Conservation (phyloP, 2,797 vertebrate genomes). For the Crax fasciolata region DNA sequence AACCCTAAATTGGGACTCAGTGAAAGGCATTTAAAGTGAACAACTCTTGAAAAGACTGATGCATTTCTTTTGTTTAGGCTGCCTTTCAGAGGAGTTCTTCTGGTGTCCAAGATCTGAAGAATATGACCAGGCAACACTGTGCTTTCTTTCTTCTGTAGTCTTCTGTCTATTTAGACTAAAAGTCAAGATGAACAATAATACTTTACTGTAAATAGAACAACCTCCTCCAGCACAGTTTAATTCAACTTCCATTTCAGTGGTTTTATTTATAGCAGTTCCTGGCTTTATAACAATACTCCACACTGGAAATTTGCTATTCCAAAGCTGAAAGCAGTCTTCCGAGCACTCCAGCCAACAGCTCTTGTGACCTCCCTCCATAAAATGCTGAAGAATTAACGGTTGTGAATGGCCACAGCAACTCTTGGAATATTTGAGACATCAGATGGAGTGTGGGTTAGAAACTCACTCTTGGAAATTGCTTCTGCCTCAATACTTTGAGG, state of each 20-base stretch:
- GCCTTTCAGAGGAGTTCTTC: background rate
- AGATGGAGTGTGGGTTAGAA: background rate
- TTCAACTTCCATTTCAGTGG: constrained; percentile 40
- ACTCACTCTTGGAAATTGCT: constrained; percentile 1
- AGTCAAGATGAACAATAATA: constrained; percentile 59
- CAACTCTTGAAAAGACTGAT: background rate
- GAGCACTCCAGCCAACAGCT: constrained; percentile 53
- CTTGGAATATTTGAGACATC: constrained; percentile 10
- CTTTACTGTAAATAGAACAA: constrained; percentile 62
- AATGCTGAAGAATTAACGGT: constrained; percentile 48
- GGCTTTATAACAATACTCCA: constrained; percentile 44
- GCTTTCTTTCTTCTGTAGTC: background rate
- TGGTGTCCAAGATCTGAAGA: background rate
- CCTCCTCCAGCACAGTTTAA: constrained; percentile 32
- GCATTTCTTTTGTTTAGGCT: constrained; percentile 48
- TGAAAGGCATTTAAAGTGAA: background rate
- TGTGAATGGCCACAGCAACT: constrained; percentile 34
- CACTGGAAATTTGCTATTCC: constrained; percentile 68
- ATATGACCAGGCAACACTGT: background rate
- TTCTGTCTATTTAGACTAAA: constrained; percentile 22
- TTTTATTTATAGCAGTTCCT: constrained; percentile 68
- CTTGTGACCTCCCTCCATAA: constrained; percentile 55
- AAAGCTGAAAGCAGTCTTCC: constrained; percentile 51
- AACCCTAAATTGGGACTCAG: background rate
- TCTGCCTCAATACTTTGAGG: background rate